Percentiles rank a stretch among this genome's conserved stretches.
Conservation (phyloP, 2,888 invertebrate species). For the Eurytoma adleriae region DNA sequence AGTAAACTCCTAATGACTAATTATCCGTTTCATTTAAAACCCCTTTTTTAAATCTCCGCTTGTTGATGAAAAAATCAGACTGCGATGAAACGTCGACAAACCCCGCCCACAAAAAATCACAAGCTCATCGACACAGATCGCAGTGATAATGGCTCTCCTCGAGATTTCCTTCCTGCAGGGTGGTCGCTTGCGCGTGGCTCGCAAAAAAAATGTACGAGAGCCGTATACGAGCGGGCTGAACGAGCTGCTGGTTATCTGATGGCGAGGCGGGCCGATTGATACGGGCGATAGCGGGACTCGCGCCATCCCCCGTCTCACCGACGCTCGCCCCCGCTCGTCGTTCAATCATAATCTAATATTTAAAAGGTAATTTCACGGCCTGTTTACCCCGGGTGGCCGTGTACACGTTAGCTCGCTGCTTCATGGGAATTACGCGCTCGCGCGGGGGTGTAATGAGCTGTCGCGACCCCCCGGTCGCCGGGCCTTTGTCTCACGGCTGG, state of each 20-base stretch:
- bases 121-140: background rate
- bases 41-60: too few species aligned
- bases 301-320: too few species aligned
- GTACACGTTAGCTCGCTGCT: background rate
- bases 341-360: constrained; percentile 77
- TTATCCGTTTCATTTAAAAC: background rate
- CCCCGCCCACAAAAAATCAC: background rate
- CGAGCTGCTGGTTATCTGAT: constrained; percentile 73
- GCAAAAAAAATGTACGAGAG: constrained; percentile 5
- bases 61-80: background rate
- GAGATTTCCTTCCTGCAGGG: background rate
- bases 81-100: background rate
- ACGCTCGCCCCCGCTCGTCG: constrained; percentile 59
- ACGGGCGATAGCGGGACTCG: constrained; percentile 64
- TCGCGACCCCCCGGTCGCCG: too few species aligned
- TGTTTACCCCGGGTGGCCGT: constrained; percentile 68
- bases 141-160: too few species aligned
- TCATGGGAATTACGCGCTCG: constrained; percentile 60
- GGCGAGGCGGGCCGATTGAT: constrained; percentile 70
- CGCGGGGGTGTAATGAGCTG: constrained; percentile 70
- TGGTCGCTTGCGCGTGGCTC: constrained; percentile 5
- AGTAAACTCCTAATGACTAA: background rate
- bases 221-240: constrained; percentile 23
- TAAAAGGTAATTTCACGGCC: constrained; percentile 77
- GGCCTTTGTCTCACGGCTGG: too few species aligned